Evolutionary conservation across 2,888 invertebrate genomes (phyloP), one percentile per base, ranked within the genome.

Genomic region (Dynastes tityus): DNA sequence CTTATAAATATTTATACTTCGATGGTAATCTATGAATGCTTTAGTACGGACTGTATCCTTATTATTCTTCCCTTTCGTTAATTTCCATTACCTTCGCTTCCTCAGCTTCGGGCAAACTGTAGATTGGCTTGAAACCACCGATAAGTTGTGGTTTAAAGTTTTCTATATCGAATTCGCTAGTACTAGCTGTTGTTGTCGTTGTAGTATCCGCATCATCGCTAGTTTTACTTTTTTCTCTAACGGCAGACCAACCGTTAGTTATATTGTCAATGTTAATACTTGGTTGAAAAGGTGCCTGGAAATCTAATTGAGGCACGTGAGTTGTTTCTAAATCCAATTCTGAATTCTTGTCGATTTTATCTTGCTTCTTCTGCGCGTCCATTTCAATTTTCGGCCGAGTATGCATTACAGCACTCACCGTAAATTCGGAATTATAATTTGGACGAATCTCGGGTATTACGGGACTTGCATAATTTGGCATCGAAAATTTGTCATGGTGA

Each of bases 41-140:
- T 8, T 6, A 8, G 32, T 32, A 32, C 32, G 0, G 32, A 63
- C 13, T 8, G 40, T 5, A 4, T 73, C 51, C 51, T 58, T 8
- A 45, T 71, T 77, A 81, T 78, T 82, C 82, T 71, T 80, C 80
- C 65, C 82, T 75, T 55, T 82, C 82, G 9, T 80, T 81, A 64
- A 81, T 70, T 74, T 82, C 81, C 55, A 70, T 79, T 53, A 80
- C 79, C 61, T 77, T 80, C 75, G 75, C 22, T 16, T 68, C 80
- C 37, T 83, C 82, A 9, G 83, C 85, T 22, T 85, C 86, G 0
- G 88, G 85, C 73, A 86, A 84, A 77, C 78, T 86, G 85, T 95
- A 95, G 75, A 94, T 92, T 0, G 94, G 94, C 83, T 92, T 91
- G 83, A 94, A 94, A 0, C 94, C 94, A 2, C 94, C 92, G 82